A percentile compares a stretch with the other conserved stretches of the same genome.
Evolutionary conservation across 2,888 invertebrate species (phyloP).

Genomic region (Conops quadrifasciatus): DNA sequence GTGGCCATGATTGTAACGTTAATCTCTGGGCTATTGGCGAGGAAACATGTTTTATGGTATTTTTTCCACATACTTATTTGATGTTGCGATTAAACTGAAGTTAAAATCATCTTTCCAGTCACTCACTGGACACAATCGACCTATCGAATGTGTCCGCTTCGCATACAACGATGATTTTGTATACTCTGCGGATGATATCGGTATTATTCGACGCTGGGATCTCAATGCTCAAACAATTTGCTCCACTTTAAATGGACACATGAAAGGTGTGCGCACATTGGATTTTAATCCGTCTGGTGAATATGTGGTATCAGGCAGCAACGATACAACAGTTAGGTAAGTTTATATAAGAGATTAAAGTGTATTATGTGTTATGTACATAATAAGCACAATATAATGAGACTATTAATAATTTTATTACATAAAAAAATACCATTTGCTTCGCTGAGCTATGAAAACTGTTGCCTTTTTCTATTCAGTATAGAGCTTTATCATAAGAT

Average conservation of each 20-base stretch:
- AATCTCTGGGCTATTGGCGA: slow-evolving; percentile 97
- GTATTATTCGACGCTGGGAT: slow-evolving; percentile 95
- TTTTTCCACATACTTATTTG: slow-evolving; percentile 25
- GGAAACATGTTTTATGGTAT: slow-evolving; percentile 93
- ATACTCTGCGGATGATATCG: slow-evolving; percentile 93
- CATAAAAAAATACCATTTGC: too few relatives aligned
- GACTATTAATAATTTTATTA: too few relatives aligned
- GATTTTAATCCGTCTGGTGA: slow-evolving; percentile 98
- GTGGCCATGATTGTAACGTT: slow-evolving; percentile 96
- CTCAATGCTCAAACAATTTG: slow-evolving; percentile 75
- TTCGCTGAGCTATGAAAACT: too few relatives aligned
- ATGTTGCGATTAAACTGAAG: neutral
- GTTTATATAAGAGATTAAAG: slow-evolving; percentile 36
- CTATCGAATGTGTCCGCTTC: slow-evolving; percentile 94
- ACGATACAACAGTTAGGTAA: slow-evolving; percentile 77
- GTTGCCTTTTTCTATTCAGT: too few relatives aligned
- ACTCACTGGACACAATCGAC: slow-evolving; percentile 91
- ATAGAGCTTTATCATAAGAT: too few relatives aligned
- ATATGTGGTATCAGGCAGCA: slow-evolving; percentile 91
- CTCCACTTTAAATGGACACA: slow-evolving; percentile 67
- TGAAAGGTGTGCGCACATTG: slow-evolving; percentile 88
- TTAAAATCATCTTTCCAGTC: slow-evolving; percentile 69
- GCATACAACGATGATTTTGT: slow-evolving; percentile 94
- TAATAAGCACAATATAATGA: too few relatives aligned
- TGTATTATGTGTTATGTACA: too few relatives aligned